phyloP scores from a whole-genome alignment of 1,140 invertebrate species.

The Andricus grossulariae region DNA sequence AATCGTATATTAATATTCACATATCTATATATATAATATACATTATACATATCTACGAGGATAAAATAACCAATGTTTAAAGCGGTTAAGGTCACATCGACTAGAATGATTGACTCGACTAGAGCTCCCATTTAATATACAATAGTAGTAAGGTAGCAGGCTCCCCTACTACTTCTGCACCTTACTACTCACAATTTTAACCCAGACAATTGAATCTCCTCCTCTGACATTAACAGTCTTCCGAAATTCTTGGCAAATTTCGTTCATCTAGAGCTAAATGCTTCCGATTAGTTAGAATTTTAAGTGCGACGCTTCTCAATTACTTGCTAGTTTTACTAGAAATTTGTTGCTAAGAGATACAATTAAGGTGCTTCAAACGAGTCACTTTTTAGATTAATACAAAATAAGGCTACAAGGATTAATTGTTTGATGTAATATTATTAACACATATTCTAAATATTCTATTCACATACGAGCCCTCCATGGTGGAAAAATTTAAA shows the following conservation, averaged over 20 bases:
- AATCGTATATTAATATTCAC: neutral
- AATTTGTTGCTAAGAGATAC: conserved; percentile 11
- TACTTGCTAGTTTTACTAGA: conserved; percentile 11
- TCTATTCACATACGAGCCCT: no score
- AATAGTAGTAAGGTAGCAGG: no score
- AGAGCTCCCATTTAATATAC: conserved; percentile 57
- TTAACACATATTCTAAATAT: no score
- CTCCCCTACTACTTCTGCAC: no score
- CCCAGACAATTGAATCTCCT: no score
- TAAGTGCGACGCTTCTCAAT: neutral
- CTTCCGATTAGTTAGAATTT: neutral
- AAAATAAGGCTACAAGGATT: no score
- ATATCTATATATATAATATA: neutral
- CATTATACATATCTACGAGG: conserved; percentile 30
- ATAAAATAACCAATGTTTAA: conserved; percentile 39
- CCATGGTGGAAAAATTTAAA: no score
- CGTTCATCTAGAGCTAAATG: neutral
- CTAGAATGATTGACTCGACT: conserved; percentile 69
- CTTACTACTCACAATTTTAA: no score
- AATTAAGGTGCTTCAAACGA: no score
- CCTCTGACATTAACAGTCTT: neutral
- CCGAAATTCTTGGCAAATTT: neutral
- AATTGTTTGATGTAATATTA: no score
- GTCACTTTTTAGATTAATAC: no score
- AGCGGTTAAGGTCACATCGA: conserved; percentile 56